Base-by-base conservation (phyloP, 2,888 invertebrate species). In the Resseliella maxima region DNA sequence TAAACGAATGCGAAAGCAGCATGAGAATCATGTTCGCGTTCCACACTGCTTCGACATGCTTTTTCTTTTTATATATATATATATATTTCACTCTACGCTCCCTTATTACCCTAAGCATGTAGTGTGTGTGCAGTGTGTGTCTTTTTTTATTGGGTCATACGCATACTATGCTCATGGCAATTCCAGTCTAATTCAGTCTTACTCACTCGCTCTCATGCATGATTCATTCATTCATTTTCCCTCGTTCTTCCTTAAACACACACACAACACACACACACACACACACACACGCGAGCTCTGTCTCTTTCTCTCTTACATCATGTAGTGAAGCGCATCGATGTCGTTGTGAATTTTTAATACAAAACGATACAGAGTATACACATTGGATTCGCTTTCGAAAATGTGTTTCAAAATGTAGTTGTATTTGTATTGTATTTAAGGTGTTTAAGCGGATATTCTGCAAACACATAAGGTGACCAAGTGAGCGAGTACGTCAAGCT, bases 361-460 rank as follows among this genome's bases (percentile, higher is more conserved):
- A n/a, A n/a, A n/a, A n/a, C n/a, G n/a, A n/a, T n/a, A n/a, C n/a
- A n/a, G n/a, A n/a, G n/a, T n/a, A n/a, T n/a, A n/a, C n/a, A n/a
- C n/a, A n/a, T n/a, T 41, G 41, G 41, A 41, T 41, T n/a, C n/a
- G 41, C 41, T 41, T 41, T 41, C 41, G 6, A 41, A 41, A n/a
- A n/a, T n/a, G n/a, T n/a, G 41, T 18, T 50, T 50, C 46, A 18
- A 50, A 59, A 6, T 59, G 59, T 24, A 24, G 24, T 3, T 24
- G 59, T 59, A 24, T 59, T 6, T 24, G 50, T 50, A 18, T 50
- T 27, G 59, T 59, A 24, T 59, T 2, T 27, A 72, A 72, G 72
- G 72, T 72, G 72, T 72, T 72, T 72, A 72, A 72, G 72, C 72
- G 72, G 72, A 72, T 72, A 72, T 72, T 72, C 72, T 31, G 72